Evolutionary conservation across 2,113 vertebrate genomes (phyloP).

Genomic region (Burhinus bistriatus): DNA sequence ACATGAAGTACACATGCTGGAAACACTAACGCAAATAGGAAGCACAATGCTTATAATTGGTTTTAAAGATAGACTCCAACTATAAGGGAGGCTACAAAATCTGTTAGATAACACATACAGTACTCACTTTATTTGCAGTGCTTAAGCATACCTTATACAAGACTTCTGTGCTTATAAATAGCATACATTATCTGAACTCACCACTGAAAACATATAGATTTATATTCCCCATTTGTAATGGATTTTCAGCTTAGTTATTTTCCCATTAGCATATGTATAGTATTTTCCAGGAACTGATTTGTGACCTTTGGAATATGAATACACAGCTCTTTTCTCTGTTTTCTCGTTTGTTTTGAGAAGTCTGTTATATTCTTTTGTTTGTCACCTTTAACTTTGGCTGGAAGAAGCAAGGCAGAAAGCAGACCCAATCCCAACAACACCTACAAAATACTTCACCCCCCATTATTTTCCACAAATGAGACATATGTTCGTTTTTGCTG

Average conservation of each 20-base stretch:
- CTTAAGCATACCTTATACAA: neutral
- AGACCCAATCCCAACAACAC: neutral
- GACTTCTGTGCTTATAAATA: neutral
- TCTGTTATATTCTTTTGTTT: neutral
- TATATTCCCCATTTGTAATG: neutral
- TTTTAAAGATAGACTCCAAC: slow-evolving; percentile 23
- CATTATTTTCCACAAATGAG: neutral
- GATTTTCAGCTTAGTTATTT: slow-evolving; percentile 47
- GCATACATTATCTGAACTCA: neutral
- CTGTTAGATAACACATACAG: neutral
- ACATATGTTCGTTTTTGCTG: neutral
- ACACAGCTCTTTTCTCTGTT: neutral
- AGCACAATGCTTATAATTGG: neutral
- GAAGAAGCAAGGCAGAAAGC: neutral
- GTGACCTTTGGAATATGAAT: neutral
- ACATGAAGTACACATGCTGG: neutral
- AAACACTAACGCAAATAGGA: neutral
- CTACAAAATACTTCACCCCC: neutral
- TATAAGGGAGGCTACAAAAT: neutral
- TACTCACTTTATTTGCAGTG: neutral
- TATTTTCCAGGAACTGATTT: slow-evolving; percentile 1
- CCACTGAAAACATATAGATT: slow-evolving; percentile 12
- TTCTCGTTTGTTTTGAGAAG: neutral
- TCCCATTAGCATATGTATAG: neutral
- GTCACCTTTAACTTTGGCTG: neutral